These are phyloP conservation scores for Saturnia pavonia DNA, from an alignment of 2,888 invertebrate genomes.

Conservation along the genomic window DNA sequence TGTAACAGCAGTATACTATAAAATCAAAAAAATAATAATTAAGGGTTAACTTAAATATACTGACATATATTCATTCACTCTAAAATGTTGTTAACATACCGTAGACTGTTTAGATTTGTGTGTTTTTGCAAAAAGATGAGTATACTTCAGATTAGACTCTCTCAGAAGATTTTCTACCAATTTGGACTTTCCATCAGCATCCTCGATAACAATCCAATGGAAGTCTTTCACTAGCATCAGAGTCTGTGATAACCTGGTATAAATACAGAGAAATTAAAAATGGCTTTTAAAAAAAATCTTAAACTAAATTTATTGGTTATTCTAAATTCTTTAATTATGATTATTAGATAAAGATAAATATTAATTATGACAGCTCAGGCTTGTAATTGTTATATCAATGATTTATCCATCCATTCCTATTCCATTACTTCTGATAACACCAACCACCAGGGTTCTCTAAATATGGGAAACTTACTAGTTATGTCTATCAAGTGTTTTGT, in stretches of 20 bases:
- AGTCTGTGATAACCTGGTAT: slow-evolving; percentile 89
- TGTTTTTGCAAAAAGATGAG: slow-evolving; percentile 83
- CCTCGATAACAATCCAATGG: slow-evolving; percentile 97
- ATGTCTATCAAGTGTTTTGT: not conserved
- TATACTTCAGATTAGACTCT: slow-evolving; percentile 85
- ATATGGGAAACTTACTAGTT: not conserved
- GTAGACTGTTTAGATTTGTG: slow-evolving; percentile 70
- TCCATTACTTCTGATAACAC: not conserved
- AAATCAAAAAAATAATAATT: no score
- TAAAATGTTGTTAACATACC: slow-evolving; percentile 51
- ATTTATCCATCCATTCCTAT: not conserved
- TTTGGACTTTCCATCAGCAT: slow-evolving; percentile 85
- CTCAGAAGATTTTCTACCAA: slow-evolving; percentile 88
- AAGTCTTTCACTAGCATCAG: slow-evolving; percentile 93
- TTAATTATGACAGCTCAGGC: not conserved
- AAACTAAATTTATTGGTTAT: no score
- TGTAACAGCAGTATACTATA: no score
- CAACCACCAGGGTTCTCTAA: not conserved
- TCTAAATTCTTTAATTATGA: no score
- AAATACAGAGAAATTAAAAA: slow-evolving; percentile 4
- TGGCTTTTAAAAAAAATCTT: no score
- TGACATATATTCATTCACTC: not conserved
- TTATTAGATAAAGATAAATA: no score
- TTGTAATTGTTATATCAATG: not conserved
- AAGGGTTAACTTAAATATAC: not conserved